phyloP scores from a whole-genome alignment of 2,888 invertebrate species.

The Rotaria sp. region DNA sequence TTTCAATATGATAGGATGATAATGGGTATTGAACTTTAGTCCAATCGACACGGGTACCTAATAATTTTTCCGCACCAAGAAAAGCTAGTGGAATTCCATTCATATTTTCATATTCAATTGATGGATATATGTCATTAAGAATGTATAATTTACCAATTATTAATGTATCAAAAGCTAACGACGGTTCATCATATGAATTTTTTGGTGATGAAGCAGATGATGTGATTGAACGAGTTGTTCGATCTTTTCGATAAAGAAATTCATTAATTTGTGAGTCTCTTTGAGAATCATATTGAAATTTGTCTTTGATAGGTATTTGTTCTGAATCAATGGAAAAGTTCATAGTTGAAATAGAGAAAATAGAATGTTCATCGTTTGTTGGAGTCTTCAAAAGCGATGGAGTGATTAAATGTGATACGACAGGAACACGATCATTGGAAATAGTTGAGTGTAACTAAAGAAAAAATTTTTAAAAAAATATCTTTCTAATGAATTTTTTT shows the following conservation, averaged over 20 bases:
- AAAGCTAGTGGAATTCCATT: neutral
- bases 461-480: too few relatives aligned
- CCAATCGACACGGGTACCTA: neutral
- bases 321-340: neutral
- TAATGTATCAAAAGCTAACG: neutral
- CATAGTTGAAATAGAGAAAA: neutral
- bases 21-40: neutral
- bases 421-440: too few relatives aligned
- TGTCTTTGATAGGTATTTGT: neutral
- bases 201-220: neutral
- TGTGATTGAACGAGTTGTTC: neutral
- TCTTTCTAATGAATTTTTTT: too few relatives aligned
- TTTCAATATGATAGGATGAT: neutral
- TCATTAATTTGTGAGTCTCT: neutral
- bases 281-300: neutral
- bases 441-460: too few relatives aligned
- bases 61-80: neutral
- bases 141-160: neutral
- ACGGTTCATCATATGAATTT: neutral
- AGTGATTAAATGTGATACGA: neutral
- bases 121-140: neutral
- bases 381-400: neutral
- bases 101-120: neutral
- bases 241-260: neutral
- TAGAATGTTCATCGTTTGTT: neutral